Percentiles rank a stretch among this genome's conserved stretches.
Conservation (phyloP, 2,113 vertebrate species). For the Excalfactoria chinensis region DNA sequence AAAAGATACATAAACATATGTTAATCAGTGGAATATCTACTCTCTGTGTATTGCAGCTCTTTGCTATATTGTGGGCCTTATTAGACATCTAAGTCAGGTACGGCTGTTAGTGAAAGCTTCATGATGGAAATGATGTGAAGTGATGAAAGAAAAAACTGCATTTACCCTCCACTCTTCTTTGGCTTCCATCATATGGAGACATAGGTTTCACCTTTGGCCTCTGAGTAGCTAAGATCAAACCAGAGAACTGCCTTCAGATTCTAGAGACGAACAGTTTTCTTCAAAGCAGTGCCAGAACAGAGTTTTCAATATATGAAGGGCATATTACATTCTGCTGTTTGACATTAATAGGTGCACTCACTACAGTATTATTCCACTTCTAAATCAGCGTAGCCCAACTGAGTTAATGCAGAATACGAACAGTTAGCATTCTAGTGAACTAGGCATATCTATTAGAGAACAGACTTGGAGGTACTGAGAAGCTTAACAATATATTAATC, state of each 20-base stretch:
- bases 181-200: background rate
- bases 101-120: no score
- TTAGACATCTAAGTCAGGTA: no score
- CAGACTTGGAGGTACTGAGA: background rate
- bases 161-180: background rate
- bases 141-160: background rate
- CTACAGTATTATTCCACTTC: background rate
- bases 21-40: no score
- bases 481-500: background rate
- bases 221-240: constrained; percentile 37
- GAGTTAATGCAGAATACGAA: background rate
- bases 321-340: background rate
- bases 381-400: background rate
- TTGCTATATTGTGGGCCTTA: no score
- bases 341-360: background rate
- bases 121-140: no score
- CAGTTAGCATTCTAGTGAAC: background rate
- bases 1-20: no score
- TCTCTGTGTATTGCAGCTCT: no score
- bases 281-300: background rate
- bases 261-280: background rate
- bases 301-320: background rate
- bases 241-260: background rate
- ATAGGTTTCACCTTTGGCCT: constrained; percentile 6
- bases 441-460: background rate